Evolutionary conservation across 2,113 vertebrate genomes (phyloP).

Genomic region (Laticauda laticaudata): DNA sequence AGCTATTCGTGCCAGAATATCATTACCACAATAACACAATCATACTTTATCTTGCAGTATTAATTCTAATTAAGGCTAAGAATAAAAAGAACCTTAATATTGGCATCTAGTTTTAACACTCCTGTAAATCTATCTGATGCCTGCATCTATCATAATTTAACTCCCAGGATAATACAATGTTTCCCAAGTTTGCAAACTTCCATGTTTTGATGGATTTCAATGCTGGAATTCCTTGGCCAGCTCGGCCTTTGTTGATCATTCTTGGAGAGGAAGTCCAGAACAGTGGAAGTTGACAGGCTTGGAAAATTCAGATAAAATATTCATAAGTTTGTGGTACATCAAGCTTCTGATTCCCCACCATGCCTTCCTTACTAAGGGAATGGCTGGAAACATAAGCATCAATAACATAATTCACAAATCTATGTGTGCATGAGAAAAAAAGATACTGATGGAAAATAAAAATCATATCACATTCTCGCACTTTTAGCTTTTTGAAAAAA

Average conservation of each 20-base stretch:
- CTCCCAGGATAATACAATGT: background rate
- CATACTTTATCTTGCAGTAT: background rate
- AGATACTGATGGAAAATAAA: background rate
- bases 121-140: background rate
- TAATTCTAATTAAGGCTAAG: background rate
- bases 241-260: background rate
- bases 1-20: background rate
- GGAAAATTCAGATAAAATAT: background rate
- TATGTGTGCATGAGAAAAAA: background rate
- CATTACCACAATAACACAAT: slow-evolving; percentile 2
- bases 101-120: background rate
- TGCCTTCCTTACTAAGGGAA: background rate
- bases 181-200: background rate
- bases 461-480: background rate
- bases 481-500: background rate
- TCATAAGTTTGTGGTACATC: background rate
- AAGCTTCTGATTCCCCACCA: background rate
- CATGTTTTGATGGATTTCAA: background rate
- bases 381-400: background rate
- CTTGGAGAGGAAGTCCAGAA: background rate
- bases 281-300: background rate
- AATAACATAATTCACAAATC: background rate
- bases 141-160: background rate
- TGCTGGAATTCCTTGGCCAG: background rate
- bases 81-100: background rate